Conservation (phyloP, 1,140 invertebrate genomes). For the Brachionus paranguensis region DNA sequence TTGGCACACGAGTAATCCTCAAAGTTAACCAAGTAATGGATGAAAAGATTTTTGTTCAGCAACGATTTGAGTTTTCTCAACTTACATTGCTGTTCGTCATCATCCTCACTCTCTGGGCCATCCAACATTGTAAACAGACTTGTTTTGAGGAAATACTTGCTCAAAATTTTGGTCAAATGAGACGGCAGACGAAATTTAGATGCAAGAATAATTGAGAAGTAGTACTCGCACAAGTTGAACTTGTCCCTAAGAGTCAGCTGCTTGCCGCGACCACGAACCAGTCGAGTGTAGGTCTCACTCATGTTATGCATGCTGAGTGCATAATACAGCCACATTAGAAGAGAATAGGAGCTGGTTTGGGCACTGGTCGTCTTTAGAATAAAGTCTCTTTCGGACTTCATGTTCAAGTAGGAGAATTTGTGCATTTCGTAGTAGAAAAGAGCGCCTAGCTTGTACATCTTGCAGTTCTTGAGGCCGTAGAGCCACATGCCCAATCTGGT, state of each 20-base stretch:
- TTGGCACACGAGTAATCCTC: not conserved
- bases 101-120: not conserved
- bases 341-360: not conserved
- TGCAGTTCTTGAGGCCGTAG: not conserved
- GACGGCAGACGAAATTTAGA: conserved; percentile 6
- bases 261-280: not conserved
- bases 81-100: not conserved
- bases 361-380: not conserved
- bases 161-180: not conserved
- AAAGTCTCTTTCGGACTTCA: not conserved
- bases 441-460: conserved; percentile 29
- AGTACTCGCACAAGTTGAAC: conserved; percentile 3
- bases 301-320: conserved; percentile 20
- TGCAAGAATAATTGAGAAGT: not conserved
- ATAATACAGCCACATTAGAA: conserved; percentile 17
- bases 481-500: not conserved
- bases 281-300: not conserved
- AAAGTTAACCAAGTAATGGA: not conserved
- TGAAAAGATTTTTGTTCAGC: not conserved
- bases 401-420: conserved; percentile 22
- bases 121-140: not conserved
- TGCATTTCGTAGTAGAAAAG: conserved; percentile 38
- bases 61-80: not conserved
- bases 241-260: not conserved
- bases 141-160: conserved; percentile 1